A percentile compares a stretch with the other conserved stretches of the same genome.
These are phyloP conservation scores for Sapayoa aenigma DNA, from an alignment of 2,113 vertebrate genomes.

Conservation along the genomic window DNA sequence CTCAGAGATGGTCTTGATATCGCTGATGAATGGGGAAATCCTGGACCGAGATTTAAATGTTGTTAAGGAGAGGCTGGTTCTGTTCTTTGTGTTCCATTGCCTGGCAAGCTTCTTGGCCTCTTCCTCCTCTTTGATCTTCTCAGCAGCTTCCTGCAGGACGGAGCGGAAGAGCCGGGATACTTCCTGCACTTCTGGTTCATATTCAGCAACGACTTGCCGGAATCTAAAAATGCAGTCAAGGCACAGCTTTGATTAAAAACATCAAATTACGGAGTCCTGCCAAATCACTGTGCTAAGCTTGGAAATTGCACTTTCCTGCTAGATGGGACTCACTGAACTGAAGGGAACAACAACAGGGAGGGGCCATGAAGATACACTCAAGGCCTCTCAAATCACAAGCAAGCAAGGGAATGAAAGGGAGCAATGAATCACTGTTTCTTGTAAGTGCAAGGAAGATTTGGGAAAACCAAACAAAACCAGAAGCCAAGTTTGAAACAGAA, in stretches of 20 bases:
- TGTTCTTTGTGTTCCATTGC: conserved; percentile 90
- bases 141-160: conserved; percentile 84
- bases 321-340: background rate
- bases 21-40: conserved; percentile 89
- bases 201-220: conserved; percentile 84
- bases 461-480: conserved; percentile 3
- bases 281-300: background rate
- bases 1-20: conserved; percentile 91
- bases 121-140: conserved; percentile 87
- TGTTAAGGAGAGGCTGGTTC: conserved; percentile 81
- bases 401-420: conserved; percentile 16
- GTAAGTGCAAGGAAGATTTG: background rate
- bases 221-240: conserved; percentile 77
- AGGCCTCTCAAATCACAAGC: background rate
- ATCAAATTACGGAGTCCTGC: background rate
- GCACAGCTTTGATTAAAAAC: conserved; percentile 40
- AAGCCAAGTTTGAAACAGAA: background rate
- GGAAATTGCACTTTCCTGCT: background rate
- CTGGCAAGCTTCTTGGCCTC: conserved; percentile 82
- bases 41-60: conserved; percentile 85
- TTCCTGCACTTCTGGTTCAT: conserved; percentile 88
- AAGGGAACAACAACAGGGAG: background rate
- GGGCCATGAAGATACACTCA: background rate
- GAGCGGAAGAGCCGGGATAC: conserved; percentile 87
- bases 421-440: background rate